phyloP scores from a whole-genome alignment of 2,888 invertebrate genomes.

The Trachelus tabidus region DNA sequence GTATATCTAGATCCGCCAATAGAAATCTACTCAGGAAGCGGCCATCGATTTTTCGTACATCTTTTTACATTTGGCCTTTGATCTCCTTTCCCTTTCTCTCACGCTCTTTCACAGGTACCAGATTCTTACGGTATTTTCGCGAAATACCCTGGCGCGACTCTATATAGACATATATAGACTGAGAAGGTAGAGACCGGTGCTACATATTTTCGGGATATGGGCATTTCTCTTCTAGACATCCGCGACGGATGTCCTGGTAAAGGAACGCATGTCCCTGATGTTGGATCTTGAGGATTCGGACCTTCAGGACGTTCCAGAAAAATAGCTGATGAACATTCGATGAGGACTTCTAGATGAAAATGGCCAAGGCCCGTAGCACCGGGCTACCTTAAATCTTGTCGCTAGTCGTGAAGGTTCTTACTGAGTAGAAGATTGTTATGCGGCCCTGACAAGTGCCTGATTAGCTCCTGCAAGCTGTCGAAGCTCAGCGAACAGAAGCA shows the following conservation, averaged over 20 bases:
- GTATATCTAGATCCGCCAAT: not conserved
- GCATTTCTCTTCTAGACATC: not conserved
- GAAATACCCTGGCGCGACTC: not conserved
- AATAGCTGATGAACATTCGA: not conserved
- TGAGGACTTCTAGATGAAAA: not conserved
- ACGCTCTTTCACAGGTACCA: not conserved
- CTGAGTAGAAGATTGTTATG: constrained; percentile 89
- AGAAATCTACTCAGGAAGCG: not conserved
- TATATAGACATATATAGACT: not conserved
- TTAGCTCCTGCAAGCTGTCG: constrained; percentile 87
- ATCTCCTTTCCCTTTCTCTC: not conserved
- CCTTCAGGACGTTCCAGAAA: not conserved
- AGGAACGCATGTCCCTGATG: not conserved
- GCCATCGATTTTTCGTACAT: not conserved
- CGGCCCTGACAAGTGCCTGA: constrained; percentile 87
- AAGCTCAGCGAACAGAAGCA: constrained; percentile 90
- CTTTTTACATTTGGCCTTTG: not conserved
- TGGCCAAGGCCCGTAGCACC: constrained; percentile 27
- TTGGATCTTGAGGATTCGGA: not conserved
- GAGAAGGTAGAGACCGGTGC: not conserved
- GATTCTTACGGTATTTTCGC: not conserved
- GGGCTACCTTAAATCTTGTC: constrained; percentile 51
- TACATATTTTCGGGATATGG: not conserved
- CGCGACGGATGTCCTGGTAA: not conserved
- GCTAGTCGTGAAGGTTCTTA: constrained; percentile 83